phyloP scores from a whole-genome alignment of 2,113 vertebrate species.

The Ardeotis arabs region DNA sequence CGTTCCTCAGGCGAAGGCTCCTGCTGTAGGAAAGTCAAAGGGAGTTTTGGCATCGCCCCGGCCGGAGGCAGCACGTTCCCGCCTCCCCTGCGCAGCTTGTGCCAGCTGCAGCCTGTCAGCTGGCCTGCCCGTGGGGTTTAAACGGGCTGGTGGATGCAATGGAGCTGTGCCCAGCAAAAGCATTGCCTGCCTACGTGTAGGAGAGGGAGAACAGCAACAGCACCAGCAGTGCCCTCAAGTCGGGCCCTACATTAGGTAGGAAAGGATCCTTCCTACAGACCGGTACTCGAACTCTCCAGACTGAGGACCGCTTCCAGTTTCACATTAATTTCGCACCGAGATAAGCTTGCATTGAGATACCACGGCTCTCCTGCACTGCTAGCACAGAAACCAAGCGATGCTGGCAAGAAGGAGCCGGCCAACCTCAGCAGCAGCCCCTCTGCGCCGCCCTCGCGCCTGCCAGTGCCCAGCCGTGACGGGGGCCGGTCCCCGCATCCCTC shows the following conservation, averaged over 20 bases:
- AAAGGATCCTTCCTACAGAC: neutral
- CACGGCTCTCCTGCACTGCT: accelerated
- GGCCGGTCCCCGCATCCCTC: accelerated
- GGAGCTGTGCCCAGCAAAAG: neutral
- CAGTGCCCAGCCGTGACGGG: neutral
- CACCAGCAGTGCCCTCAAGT: neutral
- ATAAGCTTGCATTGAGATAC: accelerated
- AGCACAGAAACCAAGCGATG: accelerated
- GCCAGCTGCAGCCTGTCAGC: accelerated
- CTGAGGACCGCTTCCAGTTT: neutral
- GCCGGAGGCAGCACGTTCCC: accelerated
- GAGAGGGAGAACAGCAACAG: neutral
- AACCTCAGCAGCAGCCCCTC: neutral
- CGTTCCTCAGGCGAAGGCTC: neutral
- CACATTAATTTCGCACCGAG: neutral
- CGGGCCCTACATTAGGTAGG: accelerated
- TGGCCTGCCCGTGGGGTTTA: neutral
- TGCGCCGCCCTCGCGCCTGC: accelerated
- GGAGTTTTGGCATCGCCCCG: neutral
- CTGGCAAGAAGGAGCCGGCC: accelerated
- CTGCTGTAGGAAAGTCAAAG: neutral
- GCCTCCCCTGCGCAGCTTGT: neutral
- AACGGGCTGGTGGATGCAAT: neutral
- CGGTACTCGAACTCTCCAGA: neutral
- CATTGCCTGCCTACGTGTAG: accelerated